These are phyloP conservation scores for Cnemophilus loriae DNA, from an alignment of 2,113 vertebrate genomes.

Conservation along the genomic window DNA sequence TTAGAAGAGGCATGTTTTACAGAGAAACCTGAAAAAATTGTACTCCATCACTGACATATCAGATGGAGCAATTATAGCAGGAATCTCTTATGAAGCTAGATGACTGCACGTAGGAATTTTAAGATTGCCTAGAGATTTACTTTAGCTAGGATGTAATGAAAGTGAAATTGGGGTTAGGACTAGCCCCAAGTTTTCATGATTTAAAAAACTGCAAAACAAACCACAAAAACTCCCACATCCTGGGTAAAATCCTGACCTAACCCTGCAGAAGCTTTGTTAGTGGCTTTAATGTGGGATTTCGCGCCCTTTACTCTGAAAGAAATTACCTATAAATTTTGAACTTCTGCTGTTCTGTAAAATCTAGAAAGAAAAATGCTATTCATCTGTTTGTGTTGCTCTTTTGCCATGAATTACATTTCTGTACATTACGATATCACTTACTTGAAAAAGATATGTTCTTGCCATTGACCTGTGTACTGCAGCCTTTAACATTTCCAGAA, in stretches of 20 bases:
- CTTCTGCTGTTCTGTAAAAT: background rate
- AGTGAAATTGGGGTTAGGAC: background rate
- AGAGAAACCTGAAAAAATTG: background rate
- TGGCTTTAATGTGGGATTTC: background rate
- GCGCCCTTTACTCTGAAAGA: background rate
- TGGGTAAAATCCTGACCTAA: background rate
- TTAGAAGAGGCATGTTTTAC: background rate
- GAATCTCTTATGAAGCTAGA: background rate
- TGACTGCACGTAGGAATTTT: background rate
- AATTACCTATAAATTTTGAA: background rate
- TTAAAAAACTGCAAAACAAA: background rate
- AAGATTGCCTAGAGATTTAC: background rate
- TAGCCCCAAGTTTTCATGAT: background rate
- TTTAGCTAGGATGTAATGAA: background rate
- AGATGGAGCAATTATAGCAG: background rate
- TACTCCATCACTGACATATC: background rate
- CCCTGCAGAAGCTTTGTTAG: background rate
- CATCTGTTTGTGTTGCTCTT: background rate
- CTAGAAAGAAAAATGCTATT: accelerated
- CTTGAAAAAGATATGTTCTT: background rate
- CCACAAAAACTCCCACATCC: background rate
- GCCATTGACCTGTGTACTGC: background rate
- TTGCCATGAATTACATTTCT: background rate
- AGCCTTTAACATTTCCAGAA: background rate
- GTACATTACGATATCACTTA: background rate